Base-by-base conservation (phyloP, 2,113 vertebrate species). In the Mystacornis crossleyi region DNA sequence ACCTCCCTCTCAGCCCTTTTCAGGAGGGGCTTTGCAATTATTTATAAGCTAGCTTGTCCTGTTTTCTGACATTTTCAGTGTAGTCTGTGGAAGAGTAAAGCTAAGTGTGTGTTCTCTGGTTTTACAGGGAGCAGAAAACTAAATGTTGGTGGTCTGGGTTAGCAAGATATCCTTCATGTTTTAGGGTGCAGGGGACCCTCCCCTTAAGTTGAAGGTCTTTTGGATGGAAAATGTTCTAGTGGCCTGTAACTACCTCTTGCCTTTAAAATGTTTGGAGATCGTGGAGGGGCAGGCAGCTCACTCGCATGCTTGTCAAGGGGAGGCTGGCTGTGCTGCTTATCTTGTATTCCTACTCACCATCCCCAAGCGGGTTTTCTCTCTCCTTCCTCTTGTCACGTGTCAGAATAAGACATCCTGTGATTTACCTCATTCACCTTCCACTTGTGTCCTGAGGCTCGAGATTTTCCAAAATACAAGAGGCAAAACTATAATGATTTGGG, bases 1-100 rank as follows among this genome's bases (percentile, higher is more conserved):
- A 75, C 73, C 77, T 91, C 78, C 65, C 73, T 86, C 95, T 89
- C 86, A 75, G 9, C 66, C 73, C 90, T 89, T 94, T 97, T 81
- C 77, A 94, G 89, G 78, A 96, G 86, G 73, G 61, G 48, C 70
- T 87, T 79, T 92, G 93, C 83, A 96, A 91, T 97, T 95, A 94
- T 95, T 95, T 91, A 91, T 95, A 89, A 95, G 89, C 31, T 86
- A 62, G 43, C 61, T 95, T 92, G 83, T 91, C 94, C 92, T 79
- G 48, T 91, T 86, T 86, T 80, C 75, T 91, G 91, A 81, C 84
- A 86, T 92, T 91, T 94, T 89, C 75, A 64, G 36, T 48, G 33
- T 85, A 88, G 72, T 31, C 75, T 91, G 60, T 0, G 3, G 51
- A 92, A 82, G 42, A 55, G 36, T 34, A 84, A 91, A 92, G 54